A percentile compares a stretch with the other conserved stretches of the same genome.
Conservation (phyloP, 2,797 vertebrate genomes). For the Chanos chanos region DNA sequence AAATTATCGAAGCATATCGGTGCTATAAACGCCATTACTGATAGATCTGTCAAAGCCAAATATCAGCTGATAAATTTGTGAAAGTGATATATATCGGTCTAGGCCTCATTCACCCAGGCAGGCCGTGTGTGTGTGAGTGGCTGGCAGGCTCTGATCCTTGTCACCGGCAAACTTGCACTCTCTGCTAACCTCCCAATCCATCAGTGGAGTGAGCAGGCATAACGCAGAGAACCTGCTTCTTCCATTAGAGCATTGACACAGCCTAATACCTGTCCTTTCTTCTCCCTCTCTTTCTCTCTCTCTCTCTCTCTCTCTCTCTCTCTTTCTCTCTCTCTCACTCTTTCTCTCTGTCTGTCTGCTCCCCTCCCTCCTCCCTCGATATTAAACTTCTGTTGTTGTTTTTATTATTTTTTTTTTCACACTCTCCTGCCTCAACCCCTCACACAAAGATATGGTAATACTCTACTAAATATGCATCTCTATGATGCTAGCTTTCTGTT, state of each 20-base stretch:
- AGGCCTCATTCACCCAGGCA: slow-evolving; percentile 29
- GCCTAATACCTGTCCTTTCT: slow-evolving; percentile 46
- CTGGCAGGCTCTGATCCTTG: slow-evolving; percentile 39
- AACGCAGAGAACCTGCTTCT: slow-evolving; percentile 62
- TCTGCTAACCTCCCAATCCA: slow-evolving; percentile 59
- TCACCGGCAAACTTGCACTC: slow-evolving; percentile 42
- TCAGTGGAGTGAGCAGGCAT: slow-evolving; percentile 56
- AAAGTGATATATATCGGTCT: no score
- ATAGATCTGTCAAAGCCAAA: no score
- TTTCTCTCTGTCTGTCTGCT: neutral
- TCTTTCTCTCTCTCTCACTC: slow-evolving; percentile 24
- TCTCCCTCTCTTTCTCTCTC: slow-evolving; percentile 33
- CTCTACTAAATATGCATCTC: slow-evolving; percentile 13
- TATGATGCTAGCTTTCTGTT: neutral
- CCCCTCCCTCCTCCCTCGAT: neutral
- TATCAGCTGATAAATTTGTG: no score
- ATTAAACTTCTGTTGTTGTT: no score
- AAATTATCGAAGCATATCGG: no score
- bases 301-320: slow-evolving; percentile 24
- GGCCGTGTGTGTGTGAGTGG: slow-evolving; percentile 35
- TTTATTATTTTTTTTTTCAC: no score
- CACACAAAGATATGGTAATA: slow-evolving; percentile 18
- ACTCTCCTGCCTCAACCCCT: no score
- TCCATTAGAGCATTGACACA: slow-evolving; percentile 60
- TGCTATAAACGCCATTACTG: no score